phyloP scores from a whole-genome alignment of 2,888 invertebrate genomes.

The Amiota mariae region DNA sequence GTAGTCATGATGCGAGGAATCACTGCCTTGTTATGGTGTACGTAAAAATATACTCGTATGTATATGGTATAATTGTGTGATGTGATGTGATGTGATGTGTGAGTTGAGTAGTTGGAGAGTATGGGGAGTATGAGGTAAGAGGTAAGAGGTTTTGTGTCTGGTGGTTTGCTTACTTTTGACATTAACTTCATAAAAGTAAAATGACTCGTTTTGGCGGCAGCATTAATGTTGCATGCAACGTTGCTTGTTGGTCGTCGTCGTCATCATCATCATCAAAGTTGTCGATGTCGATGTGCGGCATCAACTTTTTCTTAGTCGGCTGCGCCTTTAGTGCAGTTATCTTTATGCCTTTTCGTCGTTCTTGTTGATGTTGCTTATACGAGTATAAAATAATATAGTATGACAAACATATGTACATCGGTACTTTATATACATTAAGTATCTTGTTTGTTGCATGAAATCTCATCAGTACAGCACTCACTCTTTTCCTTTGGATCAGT shows the following conservation, averaged over 20 bases:
- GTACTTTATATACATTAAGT: background rate
- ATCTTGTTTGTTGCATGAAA: background rate
- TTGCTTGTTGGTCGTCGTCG: background rate
- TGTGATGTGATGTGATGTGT: background rate
- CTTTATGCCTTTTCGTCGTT: background rate
- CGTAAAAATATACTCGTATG: no score
- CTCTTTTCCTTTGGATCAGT: no score
- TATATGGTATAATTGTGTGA: no score
- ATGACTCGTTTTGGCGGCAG: conserved; percentile 22
- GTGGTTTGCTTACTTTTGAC: conserved; percentile 31
- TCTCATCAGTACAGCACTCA: no score
- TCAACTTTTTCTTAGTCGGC: conserved; percentile 1
- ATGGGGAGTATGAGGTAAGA: background rate
- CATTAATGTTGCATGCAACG: conserved; percentile 47
- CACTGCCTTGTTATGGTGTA: conserved; percentile 41
- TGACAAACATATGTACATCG: background rate
- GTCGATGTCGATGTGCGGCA: conserved; percentile 6
- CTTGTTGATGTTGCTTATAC: no score
- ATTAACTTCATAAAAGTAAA: conserved; percentile 41
- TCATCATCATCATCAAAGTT: background rate
- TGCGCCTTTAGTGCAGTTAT: conserved; percentile 25
- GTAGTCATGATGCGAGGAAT: conserved; percentile 25
- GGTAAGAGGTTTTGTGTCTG: background rate
- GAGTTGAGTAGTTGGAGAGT: no score
- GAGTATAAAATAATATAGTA: no score